Evolutionary conservation across 2,888 invertebrate species (phyloP), one percentile per base, ranked within the genome.

Genomic region (Phaonia tiefii): DNA sequence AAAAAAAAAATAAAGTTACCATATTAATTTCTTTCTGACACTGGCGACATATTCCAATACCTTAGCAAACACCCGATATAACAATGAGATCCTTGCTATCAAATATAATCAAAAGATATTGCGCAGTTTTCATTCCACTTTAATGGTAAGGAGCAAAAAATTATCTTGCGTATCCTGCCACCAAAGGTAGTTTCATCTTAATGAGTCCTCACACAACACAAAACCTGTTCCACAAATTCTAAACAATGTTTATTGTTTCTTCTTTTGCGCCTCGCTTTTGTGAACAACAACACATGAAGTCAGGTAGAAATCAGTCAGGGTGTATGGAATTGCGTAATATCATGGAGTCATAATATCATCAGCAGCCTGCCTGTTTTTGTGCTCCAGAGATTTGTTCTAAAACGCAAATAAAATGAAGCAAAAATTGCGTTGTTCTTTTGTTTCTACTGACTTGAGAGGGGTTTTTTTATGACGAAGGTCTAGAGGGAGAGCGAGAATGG

Each of bases 401-500:
- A 60, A 39, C 26, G 63, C 63, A 63, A 63, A 63, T 22, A 44
- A 44, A 44, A 44, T 8, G 2, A 58, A 31, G 37, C 58, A 31
- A 58, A n/a, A 26, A 13, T 63, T 63, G 63, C 63, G 63, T 39
- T n/a, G 63, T 63, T 63, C 22, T 63, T 63, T 60, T n/a, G 20
- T 56, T 3, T 11, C n/a, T n/a, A n/a, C 2, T 39, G 22, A 20
- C n/a, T 63, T 63, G 11, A 60, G 8, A 56, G 22, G n/a, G n/a
- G n/a, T n/a, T n/a, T 26, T 46, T 46, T 25, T 54, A 72, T 56
- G 67, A 72, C 67, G 80, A 81, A 81, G 81, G 81, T 81, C 81
- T 75, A 81, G 77, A 81, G 72, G 75, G 78, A 75, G 81, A 37
- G n/a, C n/a, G 11, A 72, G 72, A 81, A 75, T 81, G 13, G 37